phyloP scores from a whole-genome alignment of 2,113 vertebrate genomes.

The Rhineura floridana region DNA sequence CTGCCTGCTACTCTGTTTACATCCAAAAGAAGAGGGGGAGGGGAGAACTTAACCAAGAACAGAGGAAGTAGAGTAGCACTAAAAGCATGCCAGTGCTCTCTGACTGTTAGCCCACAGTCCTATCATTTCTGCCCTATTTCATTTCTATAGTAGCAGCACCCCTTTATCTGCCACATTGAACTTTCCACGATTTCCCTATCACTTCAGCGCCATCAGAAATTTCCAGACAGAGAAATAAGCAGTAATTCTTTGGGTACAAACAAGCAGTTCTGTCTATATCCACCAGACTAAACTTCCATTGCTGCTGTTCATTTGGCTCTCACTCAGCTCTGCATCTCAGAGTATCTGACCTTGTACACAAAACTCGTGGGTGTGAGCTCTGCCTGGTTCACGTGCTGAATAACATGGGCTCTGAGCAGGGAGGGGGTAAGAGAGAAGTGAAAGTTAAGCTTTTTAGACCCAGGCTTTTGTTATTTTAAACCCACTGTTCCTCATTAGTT shows the following conservation, averaged over 20 bases:
- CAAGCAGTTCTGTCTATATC: not conserved
- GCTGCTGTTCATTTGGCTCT: not conserved
- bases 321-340: not conserved
- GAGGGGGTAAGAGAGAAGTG: not conserved
- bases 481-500: slow-evolving; percentile 3
- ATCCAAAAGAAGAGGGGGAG: not conserved
- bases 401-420: not conserved
- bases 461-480: not conserved
- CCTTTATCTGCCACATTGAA: no score
- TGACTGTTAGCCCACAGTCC: not conserved
- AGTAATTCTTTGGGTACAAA: not conserved
- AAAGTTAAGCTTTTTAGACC: not conserved
- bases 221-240: not conserved
- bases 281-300: not conserved
- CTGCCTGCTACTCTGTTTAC: not conserved
- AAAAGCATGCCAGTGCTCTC: not conserved
- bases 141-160: not conserved
- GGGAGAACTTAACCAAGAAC: not conserved
- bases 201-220: not conserved
- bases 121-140: not conserved
- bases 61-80: not conserved
- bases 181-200: not conserved
- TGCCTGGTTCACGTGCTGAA: not conserved
- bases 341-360: not conserved
- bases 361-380: not conserved